Evolutionary conservation across 1,140 invertebrate species (phyloP), one percentile per base, ranked within the genome.

Genomic region (Whitmania pigra): DNA sequence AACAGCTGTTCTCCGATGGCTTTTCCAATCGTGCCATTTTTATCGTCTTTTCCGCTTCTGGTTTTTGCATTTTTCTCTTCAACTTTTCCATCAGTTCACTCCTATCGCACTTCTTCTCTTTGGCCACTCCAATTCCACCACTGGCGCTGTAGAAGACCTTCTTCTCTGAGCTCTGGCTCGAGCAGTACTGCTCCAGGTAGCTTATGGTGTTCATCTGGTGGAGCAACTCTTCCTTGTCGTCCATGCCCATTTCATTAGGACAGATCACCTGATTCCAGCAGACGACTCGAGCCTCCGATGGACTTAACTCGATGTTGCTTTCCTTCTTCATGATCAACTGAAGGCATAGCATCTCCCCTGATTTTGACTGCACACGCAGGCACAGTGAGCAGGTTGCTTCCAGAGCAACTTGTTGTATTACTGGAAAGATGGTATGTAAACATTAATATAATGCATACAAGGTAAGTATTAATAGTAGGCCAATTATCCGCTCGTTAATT

Each of bases 21-120:
- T 49, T 49, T 3, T 49, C 53, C 55, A 54, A 67, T 71, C 20
- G n/a, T 63, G 70, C n/a, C 55, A 31, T 22, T n/a, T 63, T 63
- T n/a, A 13, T n/a, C 6, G 15, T 31, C 22, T 63, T 63, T 11
- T 18, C 57, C 11, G 22, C 11, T 25, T 25, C 57, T 18, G 57
- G 57, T 17, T 63, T 63, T 15, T 18, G 57, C 68, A 70, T 55
- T 67, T 73, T 73, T 29, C 67, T 31, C 55, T 73, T 73, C 15
- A 73, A 53, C 22, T 60, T 69, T 25, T 54, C 55, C 43, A 73
- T 43, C 18, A 73, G 25, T 17, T 70, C 68, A 15, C 29, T 40
- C 67, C 29, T 69, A 31, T 69, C 67, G n/a, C 25, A 69, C 13
- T 69, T 69, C 31, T 69, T 40, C 25, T 69, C 29, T 13, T 55